Evolutionary conservation across 1,140 invertebrate genomes (phyloP).

Genomic region (Diachasmimorpha longicaudata): DNA sequence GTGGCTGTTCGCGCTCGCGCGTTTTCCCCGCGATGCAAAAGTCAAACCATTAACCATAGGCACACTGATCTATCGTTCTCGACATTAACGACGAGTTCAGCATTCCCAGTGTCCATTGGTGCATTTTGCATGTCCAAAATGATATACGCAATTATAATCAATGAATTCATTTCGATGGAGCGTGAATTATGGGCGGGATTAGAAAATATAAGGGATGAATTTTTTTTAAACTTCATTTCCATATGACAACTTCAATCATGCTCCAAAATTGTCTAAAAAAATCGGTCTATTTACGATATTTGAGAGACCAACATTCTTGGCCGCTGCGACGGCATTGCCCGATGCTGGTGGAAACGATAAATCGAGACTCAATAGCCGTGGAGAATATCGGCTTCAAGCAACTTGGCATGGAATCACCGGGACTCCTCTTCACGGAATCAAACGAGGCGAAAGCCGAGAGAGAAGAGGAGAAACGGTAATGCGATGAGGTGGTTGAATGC

Average conservation of each 20-base stretch:
- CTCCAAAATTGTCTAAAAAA: background rate
- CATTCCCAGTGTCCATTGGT: constrained; percentile 13
- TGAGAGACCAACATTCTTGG: constrained; percentile 9
- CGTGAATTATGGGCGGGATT: background rate
- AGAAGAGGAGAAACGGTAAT: background rate
- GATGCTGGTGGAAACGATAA: constrained; percentile 8
- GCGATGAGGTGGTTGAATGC: background rate
- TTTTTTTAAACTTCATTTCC: background rate
- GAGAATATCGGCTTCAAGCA: constrained; percentile 23
- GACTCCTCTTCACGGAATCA: constrained; percentile 6
- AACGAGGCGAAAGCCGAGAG: constrained; percentile 23
- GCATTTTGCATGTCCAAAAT: background rate
- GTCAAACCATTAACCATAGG: constrained; percentile 29
- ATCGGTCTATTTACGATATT: constrained; percentile 5
- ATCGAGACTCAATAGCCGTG: constrained; percentile 18
- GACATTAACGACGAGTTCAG: constrained; percentile 31
- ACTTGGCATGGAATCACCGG: constrained; percentile 20
- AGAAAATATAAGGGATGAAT: background rate
- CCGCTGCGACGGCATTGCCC: background rate
- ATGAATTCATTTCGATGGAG: background rate
- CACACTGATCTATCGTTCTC: constrained; percentile 32
- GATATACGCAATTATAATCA: constrained; percentile 13
- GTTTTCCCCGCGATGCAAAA: constrained; percentile 34
- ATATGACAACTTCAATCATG: background rate
- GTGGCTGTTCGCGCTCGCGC: constrained; percentile 25